These are phyloP conservation scores for Ameiurus melas DNA, from an alignment of 2,113 vertebrate species.

Conservation along the genomic window DNA sequence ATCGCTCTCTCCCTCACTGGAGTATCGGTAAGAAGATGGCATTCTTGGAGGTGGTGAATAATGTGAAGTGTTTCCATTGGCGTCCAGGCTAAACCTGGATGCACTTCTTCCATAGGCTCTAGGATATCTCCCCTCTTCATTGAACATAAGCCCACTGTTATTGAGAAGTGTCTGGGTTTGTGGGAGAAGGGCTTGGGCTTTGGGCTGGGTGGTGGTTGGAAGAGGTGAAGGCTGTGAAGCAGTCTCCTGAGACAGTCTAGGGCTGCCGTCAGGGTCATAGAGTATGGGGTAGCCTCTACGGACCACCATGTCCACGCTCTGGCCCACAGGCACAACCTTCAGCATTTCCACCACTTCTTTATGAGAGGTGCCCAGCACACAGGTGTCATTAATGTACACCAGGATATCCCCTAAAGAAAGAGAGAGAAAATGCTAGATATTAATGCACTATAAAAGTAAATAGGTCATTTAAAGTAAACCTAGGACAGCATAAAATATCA, in stretches of 20 bases:
- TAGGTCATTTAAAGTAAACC: neutral
- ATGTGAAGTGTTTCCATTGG: constrained; percentile 67
- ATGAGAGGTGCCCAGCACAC: constrained; percentile 74
- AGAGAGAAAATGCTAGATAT: constrained; percentile 13
- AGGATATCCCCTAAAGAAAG: constrained; percentile 71
- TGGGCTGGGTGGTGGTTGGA: constrained; percentile 59
- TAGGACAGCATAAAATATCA: neutral
- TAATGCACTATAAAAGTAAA: neutral
- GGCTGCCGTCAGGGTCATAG: constrained; percentile 73
- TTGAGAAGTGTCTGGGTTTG: constrained; percentile 56
- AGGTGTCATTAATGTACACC: constrained; percentile 73
- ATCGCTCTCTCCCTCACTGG: constrained; percentile 39
- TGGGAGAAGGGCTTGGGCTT: constrained; percentile 56
- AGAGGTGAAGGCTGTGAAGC: constrained; percentile 32
- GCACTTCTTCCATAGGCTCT: constrained; percentile 52
- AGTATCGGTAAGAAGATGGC: constrained; percentile 44
- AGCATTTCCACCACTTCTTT: constrained; percentile 76
- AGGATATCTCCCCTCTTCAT: constrained; percentile 53
- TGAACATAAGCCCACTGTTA: constrained; percentile 56
- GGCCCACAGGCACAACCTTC: constrained; percentile 70
- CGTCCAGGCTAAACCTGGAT: constrained; percentile 60
- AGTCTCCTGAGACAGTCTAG: constrained; percentile 57
- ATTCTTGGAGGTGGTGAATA: constrained; percentile 37
- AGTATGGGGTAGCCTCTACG: constrained; percentile 77
- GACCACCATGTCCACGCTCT: constrained; percentile 73